These are phyloP conservation scores for Plemyria rubiginata DNA, from an alignment of 2,888 invertebrate species.

Conservation along the genomic window DNA sequence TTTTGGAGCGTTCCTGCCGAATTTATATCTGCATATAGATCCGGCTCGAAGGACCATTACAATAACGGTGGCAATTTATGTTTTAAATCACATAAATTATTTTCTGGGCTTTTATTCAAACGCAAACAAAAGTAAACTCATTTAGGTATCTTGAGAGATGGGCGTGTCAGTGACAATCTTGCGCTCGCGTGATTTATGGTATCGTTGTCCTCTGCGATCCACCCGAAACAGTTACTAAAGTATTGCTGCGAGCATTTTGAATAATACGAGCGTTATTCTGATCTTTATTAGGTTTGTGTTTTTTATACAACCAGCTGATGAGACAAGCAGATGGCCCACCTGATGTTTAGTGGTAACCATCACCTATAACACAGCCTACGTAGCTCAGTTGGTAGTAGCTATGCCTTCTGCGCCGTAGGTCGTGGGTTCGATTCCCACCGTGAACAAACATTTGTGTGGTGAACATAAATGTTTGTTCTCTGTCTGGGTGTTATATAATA, in stretches of 20 bases:
- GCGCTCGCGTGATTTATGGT: slow-evolving; percentile 36
- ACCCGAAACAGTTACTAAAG: slow-evolving; percentile 7
- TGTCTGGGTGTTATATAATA: no score
- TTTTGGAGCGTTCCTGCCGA: background rate
- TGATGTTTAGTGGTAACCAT: no score
- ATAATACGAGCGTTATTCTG: background rate
- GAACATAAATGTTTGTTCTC: no score
- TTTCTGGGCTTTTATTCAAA: slow-evolving; percentile 10
- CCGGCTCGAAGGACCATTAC: slow-evolving; percentile 16
- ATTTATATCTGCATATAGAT: background rate
- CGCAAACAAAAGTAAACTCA: slow-evolving; percentile 33
- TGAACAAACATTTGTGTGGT: no score
- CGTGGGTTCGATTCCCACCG: no score
- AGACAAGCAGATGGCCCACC: no score
- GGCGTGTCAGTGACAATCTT: slow-evolving; percentile 37
- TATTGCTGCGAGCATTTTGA: slow-evolving; percentile 8
- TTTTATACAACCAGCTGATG: no score
- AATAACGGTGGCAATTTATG: slow-evolving; percentile 1
- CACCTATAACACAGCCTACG: no score
- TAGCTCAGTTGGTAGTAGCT: no score
- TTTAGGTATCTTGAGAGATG: slow-evolving; percentile 29
- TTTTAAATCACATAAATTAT: background rate
- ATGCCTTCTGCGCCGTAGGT: no score
- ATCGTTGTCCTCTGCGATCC: slow-evolving; percentile 35
- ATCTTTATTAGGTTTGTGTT: no score